Percentiles rank a stretch among this genome's conserved stretches.
Conservation (phyloP, 2,113 vertebrate genomes). For the Poecilia latipinna region DNA sequence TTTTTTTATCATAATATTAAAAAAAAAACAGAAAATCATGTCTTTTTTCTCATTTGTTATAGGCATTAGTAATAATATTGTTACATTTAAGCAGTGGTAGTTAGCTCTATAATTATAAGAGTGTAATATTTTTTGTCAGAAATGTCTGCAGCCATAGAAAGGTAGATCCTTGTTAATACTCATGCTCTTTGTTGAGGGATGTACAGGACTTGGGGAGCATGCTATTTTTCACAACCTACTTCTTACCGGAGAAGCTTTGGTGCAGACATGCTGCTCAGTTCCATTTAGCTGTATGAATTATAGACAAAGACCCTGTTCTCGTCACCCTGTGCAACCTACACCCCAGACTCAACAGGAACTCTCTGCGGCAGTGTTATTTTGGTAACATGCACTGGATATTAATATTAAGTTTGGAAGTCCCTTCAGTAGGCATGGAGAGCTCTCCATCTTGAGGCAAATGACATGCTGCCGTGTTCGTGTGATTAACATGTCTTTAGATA, state of each 20-base stretch:
- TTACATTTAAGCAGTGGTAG: not conserved
- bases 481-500: constrained; percentile 15
- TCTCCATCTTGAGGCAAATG: constrained; percentile 17
- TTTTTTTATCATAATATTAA: not conserved
- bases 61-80: not conserved
- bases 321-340: constrained; percentile 47
- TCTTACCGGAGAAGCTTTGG: constrained; percentile 41
- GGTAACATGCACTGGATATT: constrained; percentile 42
- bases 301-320: constrained; percentile 79
- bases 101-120: constrained; percentile 1
- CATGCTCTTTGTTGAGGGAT: constrained; percentile 51
- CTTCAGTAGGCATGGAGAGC: constrained; percentile 30
- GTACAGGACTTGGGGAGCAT: constrained; percentile 37
- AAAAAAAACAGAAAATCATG: not conserved
- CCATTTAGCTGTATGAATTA: constrained; percentile 80
- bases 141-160: constrained; percentile 21
- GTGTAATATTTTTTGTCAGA: constrained; percentile 18
- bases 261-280: constrained; percentile 62
- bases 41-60: not conserved
- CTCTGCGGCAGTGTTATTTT: constrained; percentile 50
- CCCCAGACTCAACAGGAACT: constrained; percentile 50
- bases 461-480: constrained; percentile 20
- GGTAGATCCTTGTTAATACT: constrained; percentile 32
- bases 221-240: constrained; percentile 53
- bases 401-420: constrained; percentile 26